Percentiles rank a stretch among this genome's conserved stretches.
Conservation (phyloP, 2,888 invertebrate genomes). For the Nowickia ferox region DNA sequence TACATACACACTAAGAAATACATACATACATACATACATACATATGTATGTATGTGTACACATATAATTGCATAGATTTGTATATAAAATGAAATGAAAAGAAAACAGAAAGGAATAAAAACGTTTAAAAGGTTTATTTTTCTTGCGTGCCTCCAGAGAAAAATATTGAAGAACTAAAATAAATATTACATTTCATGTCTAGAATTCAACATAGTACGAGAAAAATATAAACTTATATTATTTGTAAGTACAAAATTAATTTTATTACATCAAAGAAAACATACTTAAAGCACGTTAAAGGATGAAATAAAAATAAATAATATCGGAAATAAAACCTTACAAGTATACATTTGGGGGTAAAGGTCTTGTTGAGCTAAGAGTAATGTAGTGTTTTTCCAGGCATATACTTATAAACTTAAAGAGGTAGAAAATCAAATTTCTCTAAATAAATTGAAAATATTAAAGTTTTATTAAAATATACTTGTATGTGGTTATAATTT, state of each 20-base stretch:
- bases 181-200: background rate
- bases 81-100: too few relatives aligned
- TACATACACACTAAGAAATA: too few relatives aligned
- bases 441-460: background rate
- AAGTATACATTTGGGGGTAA: background rate
- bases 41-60: too few relatives aligned
- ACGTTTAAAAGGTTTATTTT: background rate
- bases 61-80: too few relatives aligned
- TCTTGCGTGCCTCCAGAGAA: background rate
- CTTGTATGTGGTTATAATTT: too few relatives aligned
- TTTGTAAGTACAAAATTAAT: background rate
- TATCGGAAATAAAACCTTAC: background rate
- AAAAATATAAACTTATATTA: background rate
- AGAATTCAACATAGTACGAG: background rate
- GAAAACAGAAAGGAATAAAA: background rate
- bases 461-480: too few relatives aligned
- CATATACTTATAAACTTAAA: background rate
- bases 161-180: background rate
- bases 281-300: background rate
- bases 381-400: background rate
- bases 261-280: slow-evolving; percentile 16
- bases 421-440: background rate
- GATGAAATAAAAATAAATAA: background rate
- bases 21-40: too few relatives aligned
- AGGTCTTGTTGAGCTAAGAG: background rate